Conservation (phyloP, 1,140 invertebrate species). For the Amyelois transitella region DNA sequence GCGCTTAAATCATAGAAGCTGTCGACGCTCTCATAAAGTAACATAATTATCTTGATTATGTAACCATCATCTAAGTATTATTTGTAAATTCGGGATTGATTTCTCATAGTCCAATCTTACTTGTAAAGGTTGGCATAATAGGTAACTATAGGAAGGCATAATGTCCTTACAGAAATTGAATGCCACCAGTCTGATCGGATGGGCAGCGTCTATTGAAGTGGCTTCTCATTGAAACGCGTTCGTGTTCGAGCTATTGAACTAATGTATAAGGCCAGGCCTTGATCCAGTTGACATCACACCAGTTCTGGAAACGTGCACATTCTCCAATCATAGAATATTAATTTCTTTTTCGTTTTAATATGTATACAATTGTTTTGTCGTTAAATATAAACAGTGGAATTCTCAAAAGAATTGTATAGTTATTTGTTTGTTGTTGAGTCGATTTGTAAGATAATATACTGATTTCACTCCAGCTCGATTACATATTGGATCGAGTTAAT, state of each 20-base stretch:
- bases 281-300: conserved; percentile 47
- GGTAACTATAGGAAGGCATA: background rate
- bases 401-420: background rate
- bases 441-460: background rate
- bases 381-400: conserved; percentile 4
- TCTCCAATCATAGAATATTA: background rate
- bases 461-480: background rate
- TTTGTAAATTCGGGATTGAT: background rate
- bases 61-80: too few relatives aligned
- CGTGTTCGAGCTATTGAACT: conserved; percentile 39
- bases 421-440: background rate
- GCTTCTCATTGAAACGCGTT: conserved; percentile 12
- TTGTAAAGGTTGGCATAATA: background rate
- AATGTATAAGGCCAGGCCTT: conserved; percentile 58
- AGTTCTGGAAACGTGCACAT: conserved; percentile 25
- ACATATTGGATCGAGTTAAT: background rate
- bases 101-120: background rate
- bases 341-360: background rate
- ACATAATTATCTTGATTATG: too few relatives aligned
- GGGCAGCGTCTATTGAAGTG: conserved; percentile 13
- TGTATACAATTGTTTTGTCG: background rate
- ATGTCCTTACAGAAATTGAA: background rate
- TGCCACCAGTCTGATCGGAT: conserved; percentile 9
- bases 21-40: background rate
- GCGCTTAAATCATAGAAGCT: background rate